Evolutionary conservation across 2,113 vertebrate genomes (phyloP).

Genomic region (Rhegmatorhina hoffmannsi): DNA sequence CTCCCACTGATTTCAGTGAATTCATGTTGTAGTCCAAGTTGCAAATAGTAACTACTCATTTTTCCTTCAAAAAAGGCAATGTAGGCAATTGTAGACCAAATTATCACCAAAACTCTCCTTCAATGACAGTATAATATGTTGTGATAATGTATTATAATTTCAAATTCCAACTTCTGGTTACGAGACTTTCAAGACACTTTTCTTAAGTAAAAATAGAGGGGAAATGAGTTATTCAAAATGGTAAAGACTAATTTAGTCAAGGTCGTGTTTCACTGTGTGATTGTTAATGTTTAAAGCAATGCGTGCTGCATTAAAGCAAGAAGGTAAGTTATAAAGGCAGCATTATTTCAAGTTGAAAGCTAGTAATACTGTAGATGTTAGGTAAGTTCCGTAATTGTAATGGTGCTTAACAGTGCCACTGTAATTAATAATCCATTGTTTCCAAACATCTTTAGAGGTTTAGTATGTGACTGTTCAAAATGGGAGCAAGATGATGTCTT

Average conservation of each 20-base stretch:
- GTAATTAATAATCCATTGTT: neutral
- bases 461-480: neutral
- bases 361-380: neutral
- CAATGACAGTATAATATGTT: neutral
- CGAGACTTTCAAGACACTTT: neutral
- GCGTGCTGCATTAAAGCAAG: neutral
- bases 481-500: neutral
- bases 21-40: conserved; percentile 24
- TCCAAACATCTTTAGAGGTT: neutral
- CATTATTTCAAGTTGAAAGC: neutral
- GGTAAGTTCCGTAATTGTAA: neutral
- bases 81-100: neutral
- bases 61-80: neutral
- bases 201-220: neutral
- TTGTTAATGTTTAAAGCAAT: neutral
- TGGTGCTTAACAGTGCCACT: neutral
- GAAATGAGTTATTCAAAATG: neutral
- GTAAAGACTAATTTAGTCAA: neutral
- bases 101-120: neutral
- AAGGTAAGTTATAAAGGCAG: neutral
- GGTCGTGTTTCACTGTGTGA: neutral
- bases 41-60: neutral
- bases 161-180: neutral
- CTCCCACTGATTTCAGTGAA: conserved; percentile 49
- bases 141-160: neutral